These are phyloP conservation scores for Excalfactoria chinensis DNA, from an alignment of 2,113 vertebrate genomes.

Conservation along the genomic window DNA sequence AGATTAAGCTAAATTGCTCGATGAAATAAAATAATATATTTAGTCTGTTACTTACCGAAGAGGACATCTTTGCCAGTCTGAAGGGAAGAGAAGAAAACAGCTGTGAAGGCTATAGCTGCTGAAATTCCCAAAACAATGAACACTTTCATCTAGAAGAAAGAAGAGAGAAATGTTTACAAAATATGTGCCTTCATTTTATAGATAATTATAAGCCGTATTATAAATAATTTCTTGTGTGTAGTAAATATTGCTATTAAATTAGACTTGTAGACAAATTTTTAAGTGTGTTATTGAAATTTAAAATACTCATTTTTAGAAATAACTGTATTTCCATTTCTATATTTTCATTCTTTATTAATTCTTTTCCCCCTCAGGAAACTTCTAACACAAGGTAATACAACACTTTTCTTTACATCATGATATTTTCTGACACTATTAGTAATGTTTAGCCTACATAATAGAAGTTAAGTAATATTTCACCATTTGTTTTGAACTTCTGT, in stretches of 20 bases:
- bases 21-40: neutral
- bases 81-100: conserved; percentile 48
- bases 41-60: conserved; percentile 69
- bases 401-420: neutral
- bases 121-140: conserved; percentile 41
- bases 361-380: neutral
- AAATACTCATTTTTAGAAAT: neutral
- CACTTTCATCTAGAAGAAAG: conserved; percentile 61
- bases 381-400: neutral
- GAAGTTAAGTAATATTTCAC: neutral
- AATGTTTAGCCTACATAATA: neutral
- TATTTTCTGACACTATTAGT: neutral
- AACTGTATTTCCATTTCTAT: neutral
- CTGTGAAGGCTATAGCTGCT: conserved; percentile 33
- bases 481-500: neutral
- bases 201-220: neutral
- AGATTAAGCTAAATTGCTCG: neutral
- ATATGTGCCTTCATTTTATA: neutral
- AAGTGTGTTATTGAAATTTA: neutral
- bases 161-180: conserved; percentile 4
- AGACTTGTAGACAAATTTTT: neutral
- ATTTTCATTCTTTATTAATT: neutral
- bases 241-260: conserved; percentile 27
- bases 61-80: neutral
- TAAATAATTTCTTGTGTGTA: neutral